These are phyloP conservation scores for Trachelus troglodyta DNA, from an alignment of 2,888 invertebrate genomes.

Conservation along the genomic window DNA sequence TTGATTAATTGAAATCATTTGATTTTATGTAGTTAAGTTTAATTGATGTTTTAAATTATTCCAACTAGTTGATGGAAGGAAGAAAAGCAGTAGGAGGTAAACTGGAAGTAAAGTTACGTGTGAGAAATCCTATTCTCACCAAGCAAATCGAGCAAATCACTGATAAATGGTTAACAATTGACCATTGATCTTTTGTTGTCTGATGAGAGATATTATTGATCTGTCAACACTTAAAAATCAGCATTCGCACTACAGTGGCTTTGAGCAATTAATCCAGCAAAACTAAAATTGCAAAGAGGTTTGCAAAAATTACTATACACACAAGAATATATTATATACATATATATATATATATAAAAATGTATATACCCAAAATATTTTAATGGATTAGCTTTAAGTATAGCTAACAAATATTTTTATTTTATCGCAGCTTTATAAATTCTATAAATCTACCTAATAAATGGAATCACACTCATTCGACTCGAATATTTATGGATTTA, in stretches of 20 bases:
- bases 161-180: constrained; percentile 94
- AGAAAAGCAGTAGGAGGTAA: constrained; percentile 90
- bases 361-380: neutral
- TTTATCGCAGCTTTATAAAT: neutral
- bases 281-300: neutral
- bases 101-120: constrained; percentile 86
- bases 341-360: neutral
- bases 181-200: constrained; percentile 66
- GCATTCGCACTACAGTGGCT: neutral
- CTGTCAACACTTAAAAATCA: neutral
- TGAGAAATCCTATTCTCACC: constrained; percentile 88
- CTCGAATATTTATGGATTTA: neutral
- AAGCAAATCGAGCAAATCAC: constrained; percentile 89
- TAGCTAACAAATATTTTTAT: neutral
- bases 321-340: neutral
- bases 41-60: constrained; percentile 6
- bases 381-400: neutral
- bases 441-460: neutral
- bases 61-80: constrained; percentile 85
- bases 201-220: neutral
- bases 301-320: neutral
- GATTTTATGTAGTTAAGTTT: constrained; percentile 8
- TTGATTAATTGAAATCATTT: constrained; percentile 3
- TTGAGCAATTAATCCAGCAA: neutral
- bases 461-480: neutral